Percentiles rank a stretch among this genome's conserved stretches.
These are phyloP conservation scores for Eupithecia inturbata DNA, from an alignment of 2,888 invertebrate species.

Conservation along the genomic window DNA sequence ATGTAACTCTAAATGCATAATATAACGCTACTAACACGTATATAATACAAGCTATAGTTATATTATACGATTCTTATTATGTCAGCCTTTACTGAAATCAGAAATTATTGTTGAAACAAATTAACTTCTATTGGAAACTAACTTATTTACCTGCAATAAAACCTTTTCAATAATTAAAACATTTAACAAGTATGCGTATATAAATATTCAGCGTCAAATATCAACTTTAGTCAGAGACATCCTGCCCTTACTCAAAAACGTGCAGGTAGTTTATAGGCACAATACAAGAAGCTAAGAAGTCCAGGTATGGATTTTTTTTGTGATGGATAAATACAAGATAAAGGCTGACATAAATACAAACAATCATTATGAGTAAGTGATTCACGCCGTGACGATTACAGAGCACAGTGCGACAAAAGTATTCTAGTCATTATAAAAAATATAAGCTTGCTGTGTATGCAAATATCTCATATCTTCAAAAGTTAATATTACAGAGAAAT, in stretches of 20 bases:
- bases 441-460: slow-evolving; percentile 58
- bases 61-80: slow-evolving; percentile 72
- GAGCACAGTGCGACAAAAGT: slow-evolving; percentile 67
- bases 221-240: background rate
- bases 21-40: slow-evolving; percentile 75
- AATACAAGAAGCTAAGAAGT: background rate
- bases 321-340: slow-evolving; percentile 14
- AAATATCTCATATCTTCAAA: slow-evolving; percentile 46
- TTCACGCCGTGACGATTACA: slow-evolving; percentile 63
- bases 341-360: slow-evolving; percentile 61
- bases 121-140: background rate
- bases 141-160: background rate
- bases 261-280: background rate
- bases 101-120: slow-evolving; percentile 18
- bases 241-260: background rate
- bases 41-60: slow-evolving; percentile 74
- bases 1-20: slow-evolving; percentile 76
- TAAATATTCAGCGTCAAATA: background rate
- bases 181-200: background rate
- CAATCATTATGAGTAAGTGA: slow-evolving; percentile 76
- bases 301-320: background rate
- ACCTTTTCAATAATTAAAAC: background rate
- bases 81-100: slow-evolving; percentile 57
- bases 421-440: slow-evolving; percentile 75
- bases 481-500: background rate